phyloP scores from a whole-genome alignment of 1,140 invertebrate genomes.

The Ceratosolen solmsi region DNA sequence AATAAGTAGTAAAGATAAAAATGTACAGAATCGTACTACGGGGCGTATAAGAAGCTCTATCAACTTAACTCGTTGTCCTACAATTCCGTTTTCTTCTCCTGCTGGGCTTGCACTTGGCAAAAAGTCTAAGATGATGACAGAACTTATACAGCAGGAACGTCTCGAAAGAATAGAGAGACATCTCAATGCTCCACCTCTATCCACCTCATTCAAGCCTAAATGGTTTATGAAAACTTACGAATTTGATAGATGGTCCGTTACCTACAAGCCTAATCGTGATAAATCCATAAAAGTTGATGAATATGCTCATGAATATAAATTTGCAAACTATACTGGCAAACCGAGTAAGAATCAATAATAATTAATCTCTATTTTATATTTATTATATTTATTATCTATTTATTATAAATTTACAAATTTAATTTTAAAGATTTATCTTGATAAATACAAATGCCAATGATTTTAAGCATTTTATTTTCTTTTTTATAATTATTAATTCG shows the following conservation, averaged over 20 bases:
- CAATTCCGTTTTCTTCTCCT: constrained; percentile 76
- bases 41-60: constrained; percentile 70
- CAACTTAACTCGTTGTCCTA: constrained; percentile 71
- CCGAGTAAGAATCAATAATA: constrained; percentile 60
- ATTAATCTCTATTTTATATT: not conserved
- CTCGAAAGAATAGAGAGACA: constrained; percentile 75
- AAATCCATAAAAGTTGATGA: constrained; percentile 62
- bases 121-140: constrained; percentile 73
- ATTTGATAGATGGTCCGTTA: constrained; percentile 64
- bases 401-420: no score
- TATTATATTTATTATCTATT: not conserved
- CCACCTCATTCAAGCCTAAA: constrained; percentile 67
- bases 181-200: constrained; percentile 70
- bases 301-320: constrained; percentile 74
- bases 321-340: constrained; percentile 64
- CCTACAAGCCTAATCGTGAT: constrained; percentile 71
- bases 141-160: constrained; percentile 73
- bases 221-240: constrained; percentile 69
- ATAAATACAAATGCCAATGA: no score
- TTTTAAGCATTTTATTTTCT: no score
- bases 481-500: no score
- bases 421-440: no score
- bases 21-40: constrained; percentile 63
- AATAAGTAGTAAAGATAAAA: constrained; percentile 29
- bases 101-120: constrained; percentile 73